Base-by-base conservation (phyloP, 2,888 invertebrate genomes). In the Ypsolopha sequella region DNA sequence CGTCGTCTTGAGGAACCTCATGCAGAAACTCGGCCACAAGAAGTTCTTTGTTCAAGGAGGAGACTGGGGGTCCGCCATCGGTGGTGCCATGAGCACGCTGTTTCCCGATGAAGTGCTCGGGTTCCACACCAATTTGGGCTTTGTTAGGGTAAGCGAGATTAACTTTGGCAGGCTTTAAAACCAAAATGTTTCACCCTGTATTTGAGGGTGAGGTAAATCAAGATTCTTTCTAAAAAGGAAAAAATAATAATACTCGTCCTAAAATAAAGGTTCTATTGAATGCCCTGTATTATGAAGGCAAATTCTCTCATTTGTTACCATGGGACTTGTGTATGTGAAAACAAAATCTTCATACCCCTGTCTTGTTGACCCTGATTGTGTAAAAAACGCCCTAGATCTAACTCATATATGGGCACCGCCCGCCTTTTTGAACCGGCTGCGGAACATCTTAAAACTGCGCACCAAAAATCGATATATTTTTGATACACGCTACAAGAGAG, bases 41-140 rank as follows among this genome's bases (percentile, higher is more conserved):
- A 82, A 89, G 65, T 95, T 86, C 71, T 92, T 91, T 71, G 73
- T 90, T 0, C 93, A 94, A 76, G 92, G 91, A 1, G 91, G 91
- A 1, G 92, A 93, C 65, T 92, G 91, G 91, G 93, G 93, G 4
- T 68, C 88, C 1, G 13, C 85, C 0, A 87, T 91, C 41, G 80
- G 78, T 0, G 64, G 79, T 0, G 58, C 73, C 43, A 78, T 93
- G 72, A 82, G 89, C 0, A 71, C 78, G 0, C 60, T 90, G 39
- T 91, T 80, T 63, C 91, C 91, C 0, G 73, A 73, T 50, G 66
- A 67, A 50, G 63, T 53, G 9, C 34, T 63, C 54, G 80, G 78
- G 46, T 73, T 66, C 53, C 88, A 88, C 60, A 72, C 88, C 2
- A 93, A 92, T 63, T 82, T 91, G 87, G 90, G 90, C 60, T 48